phyloP scores from a whole-genome alignment of 1,140 invertebrate genomes.

The Camponotus floridanus region DNA sequence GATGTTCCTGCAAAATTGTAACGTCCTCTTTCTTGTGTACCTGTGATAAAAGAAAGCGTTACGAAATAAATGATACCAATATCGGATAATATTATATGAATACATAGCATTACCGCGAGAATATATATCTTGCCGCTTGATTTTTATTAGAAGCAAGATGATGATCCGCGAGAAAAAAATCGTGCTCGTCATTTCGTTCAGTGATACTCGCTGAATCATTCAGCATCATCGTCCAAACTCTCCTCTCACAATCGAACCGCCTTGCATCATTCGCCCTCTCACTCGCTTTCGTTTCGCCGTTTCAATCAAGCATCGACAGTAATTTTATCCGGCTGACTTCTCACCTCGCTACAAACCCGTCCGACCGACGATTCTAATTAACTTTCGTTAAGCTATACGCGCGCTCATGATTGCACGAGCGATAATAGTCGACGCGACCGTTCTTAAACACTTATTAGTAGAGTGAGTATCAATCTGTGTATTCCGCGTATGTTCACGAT shows the following conservation, averaged over 20 bases:
- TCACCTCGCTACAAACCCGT: constrained; percentile 68
- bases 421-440: background rate
- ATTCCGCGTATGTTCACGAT: background rate
- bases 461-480: background rate
- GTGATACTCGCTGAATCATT: constrained; percentile 71
- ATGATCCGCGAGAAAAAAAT: constrained; percentile 56
- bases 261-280: constrained; percentile 52
- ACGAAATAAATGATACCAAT: background rate
- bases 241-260: constrained; percentile 68
- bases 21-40: background rate
- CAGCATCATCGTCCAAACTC: constrained; percentile 69
- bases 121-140: constrained; percentile 24
- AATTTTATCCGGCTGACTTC: constrained; percentile 71
- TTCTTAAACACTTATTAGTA: constrained; percentile 44
- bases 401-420: constrained; percentile 14
- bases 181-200: constrained; percentile 60
- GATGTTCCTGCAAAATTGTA: background rate
- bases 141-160: constrained; percentile 27
- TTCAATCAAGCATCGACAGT: constrained; percentile 72
- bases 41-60: background rate
- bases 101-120: constrained; percentile 29
- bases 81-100: background rate
- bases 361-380: constrained; percentile 71
- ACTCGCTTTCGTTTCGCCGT: constrained; percentile 62
- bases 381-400: constrained; percentile 48